Conservation (phyloP, 2,888 invertebrate genomes). For the Clepsis dumicolana region DNA sequence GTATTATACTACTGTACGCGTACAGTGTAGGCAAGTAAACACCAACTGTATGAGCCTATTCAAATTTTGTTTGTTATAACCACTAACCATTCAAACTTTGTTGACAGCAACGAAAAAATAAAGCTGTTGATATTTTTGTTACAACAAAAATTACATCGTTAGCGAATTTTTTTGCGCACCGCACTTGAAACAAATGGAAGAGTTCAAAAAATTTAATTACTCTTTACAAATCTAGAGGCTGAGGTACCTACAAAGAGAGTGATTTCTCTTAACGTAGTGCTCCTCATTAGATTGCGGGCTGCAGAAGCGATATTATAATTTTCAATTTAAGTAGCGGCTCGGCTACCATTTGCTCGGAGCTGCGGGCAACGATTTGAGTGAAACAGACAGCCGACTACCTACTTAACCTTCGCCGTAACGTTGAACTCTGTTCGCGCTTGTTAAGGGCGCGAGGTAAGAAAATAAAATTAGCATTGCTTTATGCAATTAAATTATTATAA, state of each 20-base stretch:
- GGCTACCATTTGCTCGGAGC: conserved; percentile 65
- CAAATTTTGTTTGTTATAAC: not conserved
- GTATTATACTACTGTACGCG: too few species aligned
- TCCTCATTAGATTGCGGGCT: conserved; percentile 58
- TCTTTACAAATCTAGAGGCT: conserved; percentile 24
- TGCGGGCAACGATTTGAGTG: conserved; percentile 73
- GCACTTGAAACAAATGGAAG: conserved; percentile 17
- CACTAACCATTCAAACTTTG: not conserved
- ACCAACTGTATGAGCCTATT: too few species aligned
- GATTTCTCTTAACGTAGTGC: conserved; percentile 59
- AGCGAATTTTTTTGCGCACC: conserved; percentile 16
- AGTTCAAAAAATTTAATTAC: conserved; percentile 15
- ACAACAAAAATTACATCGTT: conserved; percentile 31
- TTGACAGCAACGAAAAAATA: not conserved
- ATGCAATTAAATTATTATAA: conserved; percentile 41
- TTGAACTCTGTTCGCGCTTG: conserved; percentile 60
- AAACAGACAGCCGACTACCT: conserved; percentile 79
- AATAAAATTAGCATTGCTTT: conserved; percentile 43
- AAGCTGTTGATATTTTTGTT: not conserved
- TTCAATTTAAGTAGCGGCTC: conserved; percentile 65
- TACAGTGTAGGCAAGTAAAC: too few species aligned
- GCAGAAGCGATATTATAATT: conserved; percentile 68
- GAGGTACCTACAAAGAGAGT: conserved; percentile 49
- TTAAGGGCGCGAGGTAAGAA: conserved; percentile 38
- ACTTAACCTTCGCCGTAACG: conserved; percentile 80